A percentile compares a stretch with the other conserved stretches of the same genome.
Evolutionary conservation across 2,888 invertebrate genomes (phyloP).

Genomic region (Nomada lathburiana): DNA sequence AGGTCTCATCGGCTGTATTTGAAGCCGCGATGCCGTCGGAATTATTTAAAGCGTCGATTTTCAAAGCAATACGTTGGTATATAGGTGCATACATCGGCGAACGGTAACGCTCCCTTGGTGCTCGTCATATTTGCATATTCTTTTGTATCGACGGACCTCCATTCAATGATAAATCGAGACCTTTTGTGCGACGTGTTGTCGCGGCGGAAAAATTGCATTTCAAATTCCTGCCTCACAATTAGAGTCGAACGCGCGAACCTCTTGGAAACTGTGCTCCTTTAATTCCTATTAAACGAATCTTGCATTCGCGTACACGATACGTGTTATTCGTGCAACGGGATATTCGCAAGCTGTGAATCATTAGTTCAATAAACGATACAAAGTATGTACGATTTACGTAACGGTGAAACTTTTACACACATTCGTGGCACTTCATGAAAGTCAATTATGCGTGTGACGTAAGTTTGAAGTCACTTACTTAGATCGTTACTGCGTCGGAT

Average conservation of each 20-base stretch:
- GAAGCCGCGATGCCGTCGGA: conserved; percentile 35
- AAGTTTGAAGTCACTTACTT: conserved; percentile 1
- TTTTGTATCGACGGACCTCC: not conserved
- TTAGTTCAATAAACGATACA: conserved; percentile 6
- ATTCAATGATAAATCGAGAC: not conserved
- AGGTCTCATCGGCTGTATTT: conserved; percentile 48
- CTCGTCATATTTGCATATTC: conserved; percentile 10
- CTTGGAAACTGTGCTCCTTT: not conserved
- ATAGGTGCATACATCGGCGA: not conserved
- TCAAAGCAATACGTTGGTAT: not conserved
- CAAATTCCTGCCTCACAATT: not conserved
- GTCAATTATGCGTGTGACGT: conserved; percentile 6
- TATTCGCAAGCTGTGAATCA: not conserved
- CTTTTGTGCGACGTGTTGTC: not conserved
- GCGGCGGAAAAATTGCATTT: not conserved
- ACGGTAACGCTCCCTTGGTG: conserved; percentile 1
- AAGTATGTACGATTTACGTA: conserved; percentile 18
- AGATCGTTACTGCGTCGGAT: conserved; percentile 2
- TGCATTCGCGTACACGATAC: not conserved
- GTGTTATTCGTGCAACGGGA: not conserved
- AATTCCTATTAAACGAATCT: not conserved
- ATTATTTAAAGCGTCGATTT: conserved; percentile 38
- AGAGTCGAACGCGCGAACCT: not conserved
- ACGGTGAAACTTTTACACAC: conserved; percentile 12
- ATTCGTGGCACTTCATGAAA: conserved; percentile 1